Evolutionary conservation across 2,888 invertebrate species (phyloP), one percentile per base, ranked within the genome.

Genomic region (Trichogramma evanescens): DNA sequence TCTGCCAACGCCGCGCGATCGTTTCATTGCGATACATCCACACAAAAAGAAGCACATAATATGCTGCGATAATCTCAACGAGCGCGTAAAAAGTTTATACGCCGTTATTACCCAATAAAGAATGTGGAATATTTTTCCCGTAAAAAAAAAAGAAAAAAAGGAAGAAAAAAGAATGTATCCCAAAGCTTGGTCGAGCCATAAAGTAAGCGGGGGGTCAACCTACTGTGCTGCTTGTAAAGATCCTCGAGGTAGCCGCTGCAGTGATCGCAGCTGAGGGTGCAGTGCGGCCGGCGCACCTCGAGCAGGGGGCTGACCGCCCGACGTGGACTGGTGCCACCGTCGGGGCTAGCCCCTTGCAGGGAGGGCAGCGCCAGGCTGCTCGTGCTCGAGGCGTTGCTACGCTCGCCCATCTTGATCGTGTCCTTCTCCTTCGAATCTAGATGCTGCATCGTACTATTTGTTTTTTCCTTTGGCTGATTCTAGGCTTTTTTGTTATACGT

Each of bases 261-360:
- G 71, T 86, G 82, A 72, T 86, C 86, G 71, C 89, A 89, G 69
- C 88, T 87, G 56, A 89, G 81, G 3, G 88, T 89, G 79, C 88
- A 89, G 73, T 87, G 85, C 26, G 87, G 87, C 54, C 87, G 79
- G 45, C 87, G 81, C 69, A 87, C 85, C 79, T 88, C 87, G 61
- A 87, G 80, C 64, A 88, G 79, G 1, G 88, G 88, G 67, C 87
- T 87, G 65, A 88, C 84, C 6, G 87, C 85, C 66, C 87, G 81
- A 68, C 87, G 80, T 8, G 87, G 86, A 64, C 76, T 77, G 39
- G 76, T 69, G 50, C 76, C 75, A 26, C 75, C 75, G 42, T 77
- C 76, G 54, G 76, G 75, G 64, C 75, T 77, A 4, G 75, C 63
- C 26, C 76, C 76, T 44, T 71, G 70, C 48, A 76, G 67, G 50